Evolutionary conservation across 2,888 invertebrate species (phyloP).

Genomic region (Pristionchus arcanus): DNA sequence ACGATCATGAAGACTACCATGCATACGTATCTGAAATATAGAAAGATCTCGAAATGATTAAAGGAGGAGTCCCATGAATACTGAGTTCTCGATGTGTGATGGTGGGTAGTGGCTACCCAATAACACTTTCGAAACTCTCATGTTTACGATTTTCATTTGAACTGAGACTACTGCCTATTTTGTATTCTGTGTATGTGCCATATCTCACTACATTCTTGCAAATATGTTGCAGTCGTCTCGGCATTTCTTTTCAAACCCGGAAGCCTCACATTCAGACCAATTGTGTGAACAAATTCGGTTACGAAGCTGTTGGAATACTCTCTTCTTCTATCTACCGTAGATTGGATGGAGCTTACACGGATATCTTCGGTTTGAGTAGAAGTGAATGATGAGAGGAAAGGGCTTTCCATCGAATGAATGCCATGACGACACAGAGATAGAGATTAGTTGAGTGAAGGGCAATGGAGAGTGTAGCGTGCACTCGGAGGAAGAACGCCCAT

Average conservation of each 20-base stretch:
- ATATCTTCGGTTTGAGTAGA: constrained; percentile 49
- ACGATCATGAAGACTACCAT: constrained; percentile 47
- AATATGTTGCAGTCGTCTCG: not conserved
- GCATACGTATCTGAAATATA: constrained; percentile 53
- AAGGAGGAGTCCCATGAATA: too few relatives aligned
- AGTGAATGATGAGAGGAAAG: constrained; percentile 29
- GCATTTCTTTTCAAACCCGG: constrained; percentile 6
- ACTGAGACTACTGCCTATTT: too few relatives aligned
- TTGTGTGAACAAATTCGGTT: constrained; percentile 17
- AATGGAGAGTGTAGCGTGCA: constrained; percentile 63
- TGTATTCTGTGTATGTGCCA: not conserved
- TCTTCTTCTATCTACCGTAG: not conserved
- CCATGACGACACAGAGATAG: constrained; percentile 61
- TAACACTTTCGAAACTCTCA: too few relatives aligned
- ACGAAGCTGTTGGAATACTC: not conserved
- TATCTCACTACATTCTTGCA: not conserved
- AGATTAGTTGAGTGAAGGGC: constrained; percentile 65
- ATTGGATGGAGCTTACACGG: constrained; percentile 18
- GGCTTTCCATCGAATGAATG: constrained; percentile 57
- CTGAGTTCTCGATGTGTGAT: not conserved
- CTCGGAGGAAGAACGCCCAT: constrained; percentile 63
- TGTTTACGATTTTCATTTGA: too few relatives aligned
- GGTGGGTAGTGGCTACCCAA: too few relatives aligned
- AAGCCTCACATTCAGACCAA: not conserved
- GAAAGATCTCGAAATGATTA: not conserved